These are phyloP conservation scores for Rallus crepitans DNA, from an alignment of 2,797 vertebrate species.

Conservation along the genomic window DNA sequence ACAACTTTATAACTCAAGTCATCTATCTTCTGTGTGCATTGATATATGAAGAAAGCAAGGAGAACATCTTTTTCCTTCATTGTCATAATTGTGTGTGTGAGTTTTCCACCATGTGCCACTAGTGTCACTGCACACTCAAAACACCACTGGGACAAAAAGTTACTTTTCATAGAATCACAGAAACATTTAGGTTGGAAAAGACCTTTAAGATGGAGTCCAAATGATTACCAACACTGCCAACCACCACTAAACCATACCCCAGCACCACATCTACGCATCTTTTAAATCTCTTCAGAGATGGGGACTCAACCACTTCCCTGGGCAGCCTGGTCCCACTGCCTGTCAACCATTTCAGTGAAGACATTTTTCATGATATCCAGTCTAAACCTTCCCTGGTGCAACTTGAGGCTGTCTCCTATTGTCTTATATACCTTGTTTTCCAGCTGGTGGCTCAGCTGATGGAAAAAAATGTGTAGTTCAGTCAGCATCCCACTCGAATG, in stretches of 20 bases:
- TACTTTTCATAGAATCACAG: neutral
- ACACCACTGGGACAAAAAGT: neutral
- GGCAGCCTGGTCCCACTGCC: no score
- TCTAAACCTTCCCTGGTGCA: no score
- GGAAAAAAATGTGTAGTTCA: neutral
- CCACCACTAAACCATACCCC: no score
- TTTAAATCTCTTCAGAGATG: no score
- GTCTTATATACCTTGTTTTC: neutral
- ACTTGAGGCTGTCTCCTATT: no score
- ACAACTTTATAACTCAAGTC: constrained; percentile 26
- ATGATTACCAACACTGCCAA: no score
- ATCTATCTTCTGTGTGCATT: neutral
- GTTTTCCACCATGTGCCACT: neutral
- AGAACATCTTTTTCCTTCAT: neutral
- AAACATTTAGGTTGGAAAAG: no score
- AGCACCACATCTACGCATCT: no score
- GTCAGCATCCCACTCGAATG: fast-evolving
- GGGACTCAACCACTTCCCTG: no score
- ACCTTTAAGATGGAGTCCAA: no score
- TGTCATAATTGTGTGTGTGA: neutral
- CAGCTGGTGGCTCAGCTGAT: neutral
- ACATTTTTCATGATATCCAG: no score
- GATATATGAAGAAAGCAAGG: neutral
- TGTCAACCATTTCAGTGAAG: no score
- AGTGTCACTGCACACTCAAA: neutral